Evolutionary conservation across 2,113 vertebrate genomes (phyloP).

Genomic region (Hippocampus zosterae): DNA sequence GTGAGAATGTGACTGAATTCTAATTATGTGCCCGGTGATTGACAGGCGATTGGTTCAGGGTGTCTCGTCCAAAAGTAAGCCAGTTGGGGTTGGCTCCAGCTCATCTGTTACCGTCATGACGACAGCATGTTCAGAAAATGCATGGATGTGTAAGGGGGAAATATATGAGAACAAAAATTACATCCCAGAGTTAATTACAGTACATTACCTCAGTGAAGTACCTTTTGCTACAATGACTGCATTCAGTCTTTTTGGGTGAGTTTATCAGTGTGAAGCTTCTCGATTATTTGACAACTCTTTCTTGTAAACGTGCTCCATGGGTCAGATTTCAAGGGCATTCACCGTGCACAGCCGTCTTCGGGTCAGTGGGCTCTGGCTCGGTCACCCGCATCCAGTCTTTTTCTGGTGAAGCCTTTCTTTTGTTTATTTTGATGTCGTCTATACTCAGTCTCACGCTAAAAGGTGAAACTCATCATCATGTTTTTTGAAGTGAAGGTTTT

Average conservation of each 20-base stretch:
- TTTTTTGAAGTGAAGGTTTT: not conserved
- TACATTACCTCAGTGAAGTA: no score
- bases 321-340: not conserved
- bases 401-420: not conserved
- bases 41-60: no score
- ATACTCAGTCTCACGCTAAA: not conserved
- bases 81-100: no score
- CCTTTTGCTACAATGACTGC: no score
- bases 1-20: no score
- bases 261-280: not conserved
- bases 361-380: not conserved
- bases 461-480: not conserved
- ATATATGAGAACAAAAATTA: no score
- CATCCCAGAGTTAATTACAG: no score
- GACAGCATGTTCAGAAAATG: no score
- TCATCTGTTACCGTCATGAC: no score
- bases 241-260: not conserved
- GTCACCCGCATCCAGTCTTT: not conserved
- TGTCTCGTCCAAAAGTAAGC: no score
- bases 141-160: no score
- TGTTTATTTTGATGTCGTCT: not conserved
- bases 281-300: not conserved
- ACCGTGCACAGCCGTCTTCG: not conserved
- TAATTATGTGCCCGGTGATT: no score
- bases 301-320: not conserved